A percentile compares a stretch with the other conserved stretches of the same genome.
Conservation (phyloP, 1,140 invertebrate species). For the Scylla paramamosain region DNA sequence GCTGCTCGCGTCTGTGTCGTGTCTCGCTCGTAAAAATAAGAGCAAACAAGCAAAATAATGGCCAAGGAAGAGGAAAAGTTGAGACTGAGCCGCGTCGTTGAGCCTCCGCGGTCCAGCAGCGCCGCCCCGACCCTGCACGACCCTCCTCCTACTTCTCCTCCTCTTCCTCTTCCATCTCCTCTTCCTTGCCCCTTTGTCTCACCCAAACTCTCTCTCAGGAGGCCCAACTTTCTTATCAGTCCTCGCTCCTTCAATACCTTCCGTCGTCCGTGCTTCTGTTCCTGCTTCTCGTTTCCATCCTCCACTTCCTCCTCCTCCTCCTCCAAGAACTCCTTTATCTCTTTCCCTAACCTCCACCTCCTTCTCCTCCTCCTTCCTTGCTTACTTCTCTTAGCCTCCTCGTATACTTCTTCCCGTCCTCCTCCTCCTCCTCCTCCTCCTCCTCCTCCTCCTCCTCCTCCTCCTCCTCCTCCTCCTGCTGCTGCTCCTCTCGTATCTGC, state of each 20-base stretch:
- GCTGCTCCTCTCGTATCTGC: background rate
- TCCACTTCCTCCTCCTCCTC: background rate
- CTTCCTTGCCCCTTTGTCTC: conserved; percentile 10
- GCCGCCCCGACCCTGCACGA: no score
- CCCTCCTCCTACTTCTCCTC: background rate
- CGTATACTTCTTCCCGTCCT: background rate
- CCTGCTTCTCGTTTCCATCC: no score
- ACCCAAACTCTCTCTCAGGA: background rate
- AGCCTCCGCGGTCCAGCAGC: no score
- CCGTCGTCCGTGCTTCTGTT: no score
- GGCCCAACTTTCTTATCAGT: no score
- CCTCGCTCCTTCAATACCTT: no score
- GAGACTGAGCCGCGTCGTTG: no score
- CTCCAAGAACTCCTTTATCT: background rate
- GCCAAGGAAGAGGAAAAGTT: no score
- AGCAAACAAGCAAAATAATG: background rate
- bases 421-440: background rate
- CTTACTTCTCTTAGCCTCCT: background rate
- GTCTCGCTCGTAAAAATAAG: no score
- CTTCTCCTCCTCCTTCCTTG: background rate
- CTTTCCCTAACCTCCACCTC: background rate
- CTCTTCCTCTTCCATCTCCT: background rate
- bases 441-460: no score
- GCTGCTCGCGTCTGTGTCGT: no score
- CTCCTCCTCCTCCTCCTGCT: background rate